phyloP scores from a whole-genome alignment of 2,113 vertebrate species.

The Lepidothrix coronata region DNA sequence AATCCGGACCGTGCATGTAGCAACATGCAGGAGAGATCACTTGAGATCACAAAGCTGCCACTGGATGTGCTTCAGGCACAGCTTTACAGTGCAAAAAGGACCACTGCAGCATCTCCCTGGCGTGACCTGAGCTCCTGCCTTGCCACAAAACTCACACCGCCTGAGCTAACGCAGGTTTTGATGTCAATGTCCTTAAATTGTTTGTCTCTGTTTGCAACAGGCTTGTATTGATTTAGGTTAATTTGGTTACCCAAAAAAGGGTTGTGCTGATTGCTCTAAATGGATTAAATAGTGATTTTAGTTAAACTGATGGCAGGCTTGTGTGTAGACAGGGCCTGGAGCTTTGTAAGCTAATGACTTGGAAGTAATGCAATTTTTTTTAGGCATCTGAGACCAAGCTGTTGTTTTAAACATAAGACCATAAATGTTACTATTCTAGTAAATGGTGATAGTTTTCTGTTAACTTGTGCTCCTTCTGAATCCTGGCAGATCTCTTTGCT shows the following conservation, averaged over 20 bases:
- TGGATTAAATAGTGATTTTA: constrained; percentile 56
- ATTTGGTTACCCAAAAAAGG: constrained; percentile 40
- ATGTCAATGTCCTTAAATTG: background rate
- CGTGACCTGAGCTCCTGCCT: background rate
- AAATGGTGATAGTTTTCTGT: background rate
- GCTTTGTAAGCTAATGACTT: constrained; percentile 63
- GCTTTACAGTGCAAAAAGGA: fast-evolving
- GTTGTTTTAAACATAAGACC: background rate
- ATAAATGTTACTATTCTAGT: background rate
- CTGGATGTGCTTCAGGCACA: background rate
- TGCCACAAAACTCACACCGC: fast-evolving
- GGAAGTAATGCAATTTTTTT: constrained; percentile 16
- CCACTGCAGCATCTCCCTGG: background rate
- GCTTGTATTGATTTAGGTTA: constrained; percentile 50
- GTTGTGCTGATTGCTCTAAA: constrained; percentile 62
- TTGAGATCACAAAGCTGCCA: background rate
- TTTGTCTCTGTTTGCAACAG: constrained; percentile 24
- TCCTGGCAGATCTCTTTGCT: background rate
- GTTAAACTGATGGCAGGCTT: constrained; percentile 39
- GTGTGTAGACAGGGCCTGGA: constrained; percentile 61
- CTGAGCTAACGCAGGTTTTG: constrained; percentile 16
- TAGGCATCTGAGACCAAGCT: constrained; percentile 3
- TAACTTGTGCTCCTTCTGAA: background rate
- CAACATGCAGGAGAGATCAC: background rate
- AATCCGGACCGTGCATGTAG: fast-evolving